Evolutionary conservation across 2,888 invertebrate species (phyloP), one percentile per base, ranked within the genome.

Genomic region (Amphipoea lucens): DNA sequence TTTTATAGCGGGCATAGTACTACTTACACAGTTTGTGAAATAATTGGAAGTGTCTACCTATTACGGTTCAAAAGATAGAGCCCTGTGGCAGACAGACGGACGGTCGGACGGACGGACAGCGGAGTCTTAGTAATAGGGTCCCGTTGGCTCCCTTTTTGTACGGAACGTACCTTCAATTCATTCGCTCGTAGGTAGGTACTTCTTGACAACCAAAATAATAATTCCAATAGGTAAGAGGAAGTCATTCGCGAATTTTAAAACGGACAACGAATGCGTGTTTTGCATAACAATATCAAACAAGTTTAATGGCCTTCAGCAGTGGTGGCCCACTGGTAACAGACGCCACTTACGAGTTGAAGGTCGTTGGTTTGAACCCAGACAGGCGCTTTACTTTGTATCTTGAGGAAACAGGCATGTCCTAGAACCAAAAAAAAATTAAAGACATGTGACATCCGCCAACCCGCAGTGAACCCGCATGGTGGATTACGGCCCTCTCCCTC

Each of bases 231-330:
- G 40, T 68, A 74, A 68, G 78, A 86, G 89, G 88, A 89, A 89
- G 88, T 89, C 45, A 74, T 67, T 60, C 51, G 75, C 73, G 62
- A 87, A 84, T 76, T 88, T 82, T 76, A 78, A 79, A 81, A 85
- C 76, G 78, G 74, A 78, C 71, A 69, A 60, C 62, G 67, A 29
- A 63, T 75, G 71, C 86, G 81, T 88, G 88, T 72, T 83, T 75
- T 76, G 89, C 76, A 54, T 87, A 78, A 51, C 75, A 85, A 79
- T 79, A 29, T 17, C 11, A 48, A 23, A 1, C 36, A 48, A 76
- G 79, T 79, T 82, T 84, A 79, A 74, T 68, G 42, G 57, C 48
- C 69, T 60, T 60, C 57, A 60, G 12, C 57, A 57, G 23, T 9
- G 57, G n/a, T 60, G n/a, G 57, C 57, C 57, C n/a, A 60, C 9